Evolutionary conservation across 2,888 invertebrate species (phyloP).

Genomic region (Agrotis puta): DNA sequence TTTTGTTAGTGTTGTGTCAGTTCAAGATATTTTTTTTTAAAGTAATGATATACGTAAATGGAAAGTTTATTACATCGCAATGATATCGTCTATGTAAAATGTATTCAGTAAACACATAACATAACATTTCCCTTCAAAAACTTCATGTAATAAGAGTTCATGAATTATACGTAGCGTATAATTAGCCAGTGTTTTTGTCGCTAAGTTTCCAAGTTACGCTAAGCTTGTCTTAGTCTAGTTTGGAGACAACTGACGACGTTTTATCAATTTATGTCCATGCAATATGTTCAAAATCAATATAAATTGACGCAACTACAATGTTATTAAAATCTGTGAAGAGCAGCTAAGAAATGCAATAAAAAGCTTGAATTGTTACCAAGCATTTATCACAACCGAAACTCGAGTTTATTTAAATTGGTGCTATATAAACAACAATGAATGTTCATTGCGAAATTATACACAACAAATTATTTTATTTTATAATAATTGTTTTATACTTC

Average conservation of each 20-base stretch:
- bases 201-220: slow-evolving; percentile 74
- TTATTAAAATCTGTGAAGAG: slow-evolving; percentile 59
- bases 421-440: slow-evolving; percentile 52
- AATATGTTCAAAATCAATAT: slow-evolving; percentile 31
- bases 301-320: slow-evolving; percentile 53
- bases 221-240: slow-evolving; percentile 76
- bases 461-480: slow-evolving; percentile 42
- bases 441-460: slow-evolving; percentile 53
- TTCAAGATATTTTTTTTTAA: slow-evolving; percentile 35
- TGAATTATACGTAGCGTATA: slow-evolving; percentile 48
- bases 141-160: slow-evolving; percentile 30
- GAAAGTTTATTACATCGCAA: slow-evolving; percentile 10
- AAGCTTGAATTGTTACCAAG: slow-evolving; percentile 43
- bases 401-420: slow-evolving; percentile 67
- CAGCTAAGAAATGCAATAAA: slow-evolving; percentile 58
- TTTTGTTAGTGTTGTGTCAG: slow-evolving; percentile 64
- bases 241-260: slow-evolving; percentile 68
- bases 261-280: slow-evolving; percentile 24
- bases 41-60: slow-evolving; percentile 45
- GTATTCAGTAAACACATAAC: slow-evolving; percentile 20
- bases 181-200: slow-evolving; percentile 50
- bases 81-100: slow-evolving; percentile 24
- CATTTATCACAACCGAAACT: slow-evolving; percentile 20
- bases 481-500: slow-evolving; percentile 49
- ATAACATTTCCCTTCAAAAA: slow-evolving; percentile 14